Evolutionary conservation across 1,140 invertebrate species (phyloP).

Genomic region (Euura lappo): DNA sequence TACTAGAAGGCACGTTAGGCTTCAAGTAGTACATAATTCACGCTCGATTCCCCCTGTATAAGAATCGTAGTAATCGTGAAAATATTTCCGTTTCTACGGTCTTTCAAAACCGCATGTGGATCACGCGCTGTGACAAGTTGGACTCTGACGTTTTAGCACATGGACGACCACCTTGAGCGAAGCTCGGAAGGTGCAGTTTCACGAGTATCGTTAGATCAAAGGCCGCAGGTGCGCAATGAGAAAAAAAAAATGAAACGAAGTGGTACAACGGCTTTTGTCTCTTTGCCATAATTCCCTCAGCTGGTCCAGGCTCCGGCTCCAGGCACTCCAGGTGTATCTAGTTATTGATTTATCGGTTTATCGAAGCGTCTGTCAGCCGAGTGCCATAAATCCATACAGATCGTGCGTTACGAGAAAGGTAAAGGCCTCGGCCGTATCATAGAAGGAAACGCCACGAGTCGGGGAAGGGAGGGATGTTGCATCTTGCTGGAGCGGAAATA

Average conservation of each 20-base stretch:
- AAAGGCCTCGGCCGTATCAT: neutral
- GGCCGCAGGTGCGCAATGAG: too few species aligned
- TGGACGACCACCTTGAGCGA: too few species aligned
- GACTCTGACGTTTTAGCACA: too few species aligned
- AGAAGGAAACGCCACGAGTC: neutral
- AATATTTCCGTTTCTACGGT: neutral
- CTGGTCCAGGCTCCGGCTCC: neutral
- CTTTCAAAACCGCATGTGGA: too few species aligned
- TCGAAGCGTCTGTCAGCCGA: conserved; percentile 6
- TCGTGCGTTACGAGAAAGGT: neutral
- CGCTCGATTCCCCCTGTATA: conserved; percentile 20
- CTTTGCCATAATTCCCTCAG: neutral
- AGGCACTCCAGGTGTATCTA: neutral
- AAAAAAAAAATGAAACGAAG: neutral
- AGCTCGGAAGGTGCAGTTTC: too few species aligned
- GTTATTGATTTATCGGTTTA: conserved; percentile 3
- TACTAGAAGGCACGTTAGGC: conserved; percentile 3
- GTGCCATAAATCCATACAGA: neutral
- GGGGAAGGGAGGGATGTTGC: neutral
- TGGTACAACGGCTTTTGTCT: neutral
- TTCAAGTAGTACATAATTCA: conserved; percentile 25
- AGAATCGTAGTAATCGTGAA: neutral
- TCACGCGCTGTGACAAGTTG: too few species aligned
- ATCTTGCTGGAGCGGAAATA: neutral
- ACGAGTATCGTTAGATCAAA: too few species aligned